Conservation (phyloP, 2,888 invertebrate species). For the Caprella mutica region DNA sequence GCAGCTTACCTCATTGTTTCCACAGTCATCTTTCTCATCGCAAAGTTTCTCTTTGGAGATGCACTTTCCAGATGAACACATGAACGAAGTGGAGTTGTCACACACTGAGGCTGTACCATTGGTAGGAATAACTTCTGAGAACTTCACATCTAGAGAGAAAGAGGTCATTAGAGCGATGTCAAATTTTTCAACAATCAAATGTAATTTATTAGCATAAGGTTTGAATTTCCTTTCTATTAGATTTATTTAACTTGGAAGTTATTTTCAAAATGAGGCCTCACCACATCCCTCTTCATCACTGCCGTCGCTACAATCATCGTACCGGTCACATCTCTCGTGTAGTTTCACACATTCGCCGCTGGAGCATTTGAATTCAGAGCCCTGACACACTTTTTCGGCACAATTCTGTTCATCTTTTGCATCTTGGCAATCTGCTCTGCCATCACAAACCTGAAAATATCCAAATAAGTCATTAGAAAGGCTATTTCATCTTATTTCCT, state of each 20-base stretch:
- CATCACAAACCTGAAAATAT: too few species aligned
- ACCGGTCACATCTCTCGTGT: slow-evolving; percentile 56
- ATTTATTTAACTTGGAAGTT: background rate
- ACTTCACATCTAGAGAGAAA: background rate
- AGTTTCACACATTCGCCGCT: slow-evolving; percentile 12
- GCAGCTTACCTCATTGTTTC: slow-evolving; percentile 58
- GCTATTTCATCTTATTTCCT: too few species aligned
- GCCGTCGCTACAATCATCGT: slow-evolving; percentile 64
- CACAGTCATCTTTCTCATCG: slow-evolving; percentile 73
- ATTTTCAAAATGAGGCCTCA: too few species aligned
- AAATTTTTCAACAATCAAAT: background rate
- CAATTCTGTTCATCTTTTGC: slow-evolving; percentile 19
- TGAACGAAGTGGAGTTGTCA: slow-evolving; percentile 65
- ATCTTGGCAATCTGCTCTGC: slow-evolving; percentile 18
- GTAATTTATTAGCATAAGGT: background rate
- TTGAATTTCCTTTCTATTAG: background rate
- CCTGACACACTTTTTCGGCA: background rate
- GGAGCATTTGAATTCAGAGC: slow-evolving; percentile 14
- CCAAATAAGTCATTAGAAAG: too few species aligned
- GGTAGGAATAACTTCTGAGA: background rate
- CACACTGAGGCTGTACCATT: slow-evolving; percentile 47
- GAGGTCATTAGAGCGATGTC: background rate
- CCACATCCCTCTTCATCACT: slow-evolving; percentile 53
- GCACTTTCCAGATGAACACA: slow-evolving; percentile 59
- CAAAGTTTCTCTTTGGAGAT: slow-evolving; percentile 68